Percentiles rank a stretch among this genome's conserved stretches.
These are phyloP conservation scores for Pantala flavescens DNA, from an alignment of 1,140 invertebrate species.

Conservation along the genomic window DNA sequence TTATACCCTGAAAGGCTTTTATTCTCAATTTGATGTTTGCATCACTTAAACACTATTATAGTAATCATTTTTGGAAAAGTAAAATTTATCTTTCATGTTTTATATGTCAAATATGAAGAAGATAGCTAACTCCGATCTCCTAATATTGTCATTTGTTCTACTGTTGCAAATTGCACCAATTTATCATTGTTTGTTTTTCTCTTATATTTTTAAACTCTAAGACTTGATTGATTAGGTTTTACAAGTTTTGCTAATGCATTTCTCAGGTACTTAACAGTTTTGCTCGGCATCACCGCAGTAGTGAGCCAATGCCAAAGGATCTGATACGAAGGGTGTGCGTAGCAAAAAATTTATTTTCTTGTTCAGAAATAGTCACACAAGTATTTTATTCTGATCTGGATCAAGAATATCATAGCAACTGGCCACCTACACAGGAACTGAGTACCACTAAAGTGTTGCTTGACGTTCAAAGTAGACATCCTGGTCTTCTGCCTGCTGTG, in stretches of 20 bases:
- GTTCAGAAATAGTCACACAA: conserved; percentile 87
- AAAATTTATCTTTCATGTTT: too few relatives aligned
- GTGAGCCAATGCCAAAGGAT: conserved; percentile 65
- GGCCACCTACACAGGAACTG: conserved; percentile 33
- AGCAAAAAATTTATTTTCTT: conserved; percentile 74
- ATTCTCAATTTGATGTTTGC: too few relatives aligned
- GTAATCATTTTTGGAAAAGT: too few relatives aligned
- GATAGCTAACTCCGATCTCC: too few relatives aligned
- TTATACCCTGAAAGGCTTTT: too few relatives aligned
- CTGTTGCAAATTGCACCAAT: too few relatives aligned
- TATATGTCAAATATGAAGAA: too few relatives aligned
- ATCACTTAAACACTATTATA: too few relatives aligned
- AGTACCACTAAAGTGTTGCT: conserved; percentile 71
- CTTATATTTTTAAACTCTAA: not conserved
- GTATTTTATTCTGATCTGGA: conserved; percentile 77
- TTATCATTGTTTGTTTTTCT: too few relatives aligned
- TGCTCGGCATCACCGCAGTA: conserved; percentile 84
- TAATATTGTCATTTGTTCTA: too few relatives aligned
- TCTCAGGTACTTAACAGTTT: conserved; percentile 68
- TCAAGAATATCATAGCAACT: conserved; percentile 72
- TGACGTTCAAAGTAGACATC: conserved; percentile 71
- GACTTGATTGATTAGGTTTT: too few relatives aligned
- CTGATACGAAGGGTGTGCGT: conserved; percentile 67
- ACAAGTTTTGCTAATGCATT: too few relatives aligned
- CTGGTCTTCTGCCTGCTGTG: conserved; percentile 69